Base-by-base conservation (phyloP, 2,113 vertebrate genomes). In the Jacana jacana region DNA sequence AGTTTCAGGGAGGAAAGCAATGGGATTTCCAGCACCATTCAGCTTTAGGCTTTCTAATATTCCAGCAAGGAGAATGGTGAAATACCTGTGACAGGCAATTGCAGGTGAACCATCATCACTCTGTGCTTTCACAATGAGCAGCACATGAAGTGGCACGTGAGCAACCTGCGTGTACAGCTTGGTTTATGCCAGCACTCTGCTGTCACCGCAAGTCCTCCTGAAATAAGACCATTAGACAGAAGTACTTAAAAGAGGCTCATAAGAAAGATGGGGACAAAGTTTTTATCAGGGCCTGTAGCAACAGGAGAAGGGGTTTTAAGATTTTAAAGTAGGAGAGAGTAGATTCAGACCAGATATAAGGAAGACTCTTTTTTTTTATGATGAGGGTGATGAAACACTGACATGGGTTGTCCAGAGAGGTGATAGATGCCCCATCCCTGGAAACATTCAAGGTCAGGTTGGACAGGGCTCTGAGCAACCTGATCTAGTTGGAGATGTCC, bases 81-180 rank as follows among this genome's bases (percentile, higher is more conserved):
- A 79, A 90, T 24, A 40, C 63, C 49, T 2, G 8, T 42, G 80
- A 19, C 33, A 8, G 51, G 23, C 11, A 46, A 33, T 37, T 57
- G 11, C 39, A 80, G 73, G 52, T 44, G 51, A 83, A 19, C 37
- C 16, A 25, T 20, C 33, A 2, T 46, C 46, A 46, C 46, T 10
- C 19, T 20, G 31, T 46, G 55, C 46, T 81, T 78, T 71, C 65
- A 66, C 35, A 66, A 54, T 1, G 19, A 58, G 65, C 68, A 48
- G 68, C 46, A 12, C 44, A 2, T 13, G 11, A 72, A 30, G 0
- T 14, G 75, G 78, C 65, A 23, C 0, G 0, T 11, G 11, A 46
- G n/a, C 65, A 24, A 7, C 33, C 72, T 68, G 78, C 20, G 46
- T 1, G 3, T 54, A 25, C 37, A 13, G 63, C 46, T 90, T 40